Evolutionary conservation across 1,140 invertebrate species (phyloP).

Genomic region (Drosophila rufa): DNA sequence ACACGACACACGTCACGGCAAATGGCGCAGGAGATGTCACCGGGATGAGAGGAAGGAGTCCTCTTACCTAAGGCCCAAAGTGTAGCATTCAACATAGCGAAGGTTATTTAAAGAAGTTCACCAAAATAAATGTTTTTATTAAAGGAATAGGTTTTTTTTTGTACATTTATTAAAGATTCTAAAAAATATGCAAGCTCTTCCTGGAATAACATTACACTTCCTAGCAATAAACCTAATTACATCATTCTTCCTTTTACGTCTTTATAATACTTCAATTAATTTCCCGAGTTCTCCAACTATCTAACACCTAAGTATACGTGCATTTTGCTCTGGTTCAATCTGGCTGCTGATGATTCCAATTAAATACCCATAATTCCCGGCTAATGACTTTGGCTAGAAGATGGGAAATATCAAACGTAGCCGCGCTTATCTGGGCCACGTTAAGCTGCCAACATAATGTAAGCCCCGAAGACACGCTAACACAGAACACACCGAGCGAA

Average conservation of each 20-base stretch:
- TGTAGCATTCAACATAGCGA: background rate
- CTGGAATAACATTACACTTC: background rate
- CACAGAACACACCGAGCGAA: background rate
- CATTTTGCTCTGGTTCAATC: conserved; percentile 9
- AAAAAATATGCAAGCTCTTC: background rate
- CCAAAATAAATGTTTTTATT: background rate
- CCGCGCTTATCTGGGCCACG: conserved; percentile 57
- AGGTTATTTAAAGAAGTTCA: background rate
- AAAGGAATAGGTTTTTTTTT: background rate
- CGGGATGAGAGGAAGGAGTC: conserved; percentile 12
- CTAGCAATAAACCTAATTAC: background rate
- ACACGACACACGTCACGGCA: conserved; percentile 29
- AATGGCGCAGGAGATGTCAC: conserved; percentile 51
- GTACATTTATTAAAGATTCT: too few relatives aligned
- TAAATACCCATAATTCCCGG: conserved; percentile 63
- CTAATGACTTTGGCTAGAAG: conserved; percentile 55
- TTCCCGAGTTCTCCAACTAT: background rate
- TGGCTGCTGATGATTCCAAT: conserved; percentile 58
- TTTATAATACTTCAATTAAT: conserved; percentile 12
- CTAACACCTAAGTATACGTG: conserved; percentile 17
- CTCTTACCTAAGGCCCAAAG: conserved; percentile 5
- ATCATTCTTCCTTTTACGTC: background rate
- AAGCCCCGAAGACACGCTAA: conserved; percentile 41
- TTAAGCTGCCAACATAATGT: conserved; percentile 73
- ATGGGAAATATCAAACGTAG: conserved; percentile 48